Evolutionary conservation across 2,113 vertebrate genomes (phyloP).

Genomic region (Aplodontia rufa): DNA sequence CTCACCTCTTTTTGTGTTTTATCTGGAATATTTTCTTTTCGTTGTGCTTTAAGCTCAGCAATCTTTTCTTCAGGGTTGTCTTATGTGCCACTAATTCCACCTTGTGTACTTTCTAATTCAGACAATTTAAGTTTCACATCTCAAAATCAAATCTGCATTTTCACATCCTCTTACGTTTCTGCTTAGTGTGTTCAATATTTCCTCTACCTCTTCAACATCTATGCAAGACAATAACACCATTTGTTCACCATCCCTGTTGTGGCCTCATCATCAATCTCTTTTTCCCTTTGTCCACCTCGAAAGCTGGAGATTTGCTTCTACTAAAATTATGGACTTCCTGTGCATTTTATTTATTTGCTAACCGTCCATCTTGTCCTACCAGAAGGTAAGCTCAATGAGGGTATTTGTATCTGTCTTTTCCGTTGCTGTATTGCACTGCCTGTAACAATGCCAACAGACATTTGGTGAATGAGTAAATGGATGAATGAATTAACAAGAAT

Average conservation of each 20-base stretch:
- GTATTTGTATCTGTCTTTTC: not conserved
- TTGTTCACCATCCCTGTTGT: not conserved
- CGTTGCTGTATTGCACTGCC: not conserved
- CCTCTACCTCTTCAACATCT: not conserved
- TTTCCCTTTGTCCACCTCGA: not conserved
- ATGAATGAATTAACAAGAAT: not conserved
- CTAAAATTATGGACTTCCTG: not conserved
- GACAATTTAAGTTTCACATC: not conserved
- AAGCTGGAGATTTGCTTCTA: not conserved
- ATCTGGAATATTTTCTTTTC: not conserved
- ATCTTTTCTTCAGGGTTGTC: not conserved
- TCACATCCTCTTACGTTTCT: not conserved
- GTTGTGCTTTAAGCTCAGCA: not conserved
- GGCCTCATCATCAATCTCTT: not conserved
- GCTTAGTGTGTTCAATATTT: not conserved
- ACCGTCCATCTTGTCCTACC: not conserved
- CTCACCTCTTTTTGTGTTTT: not conserved
- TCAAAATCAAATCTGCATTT: not conserved
- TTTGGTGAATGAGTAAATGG: not conserved
- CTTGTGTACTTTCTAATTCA: not conserved
- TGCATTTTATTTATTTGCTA: not conserved
- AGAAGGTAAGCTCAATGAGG: not conserved
- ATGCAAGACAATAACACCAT: not conserved
- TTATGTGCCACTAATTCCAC: not conserved
- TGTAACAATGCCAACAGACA: not conserved